phyloP scores from a whole-genome alignment of 2,113 vertebrate genomes.

The Daboia siamensis region DNA sequence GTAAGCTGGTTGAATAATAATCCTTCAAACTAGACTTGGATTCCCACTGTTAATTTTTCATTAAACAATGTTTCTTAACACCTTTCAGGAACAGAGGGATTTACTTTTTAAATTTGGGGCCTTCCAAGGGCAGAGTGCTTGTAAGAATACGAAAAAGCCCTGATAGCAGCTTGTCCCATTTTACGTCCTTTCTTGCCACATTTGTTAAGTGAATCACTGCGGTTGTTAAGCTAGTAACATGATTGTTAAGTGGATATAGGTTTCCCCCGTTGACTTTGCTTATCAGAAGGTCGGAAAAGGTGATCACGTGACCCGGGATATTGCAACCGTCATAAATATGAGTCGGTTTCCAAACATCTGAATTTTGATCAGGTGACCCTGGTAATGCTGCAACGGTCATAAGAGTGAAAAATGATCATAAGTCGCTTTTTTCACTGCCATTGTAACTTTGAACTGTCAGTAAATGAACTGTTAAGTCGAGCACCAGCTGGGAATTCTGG shows the following conservation, averaged over 20 bases:
- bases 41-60: constrained; percentile 22
- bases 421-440: neutral
- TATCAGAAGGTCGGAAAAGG: neutral
- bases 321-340: neutral
- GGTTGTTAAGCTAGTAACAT: neutral
- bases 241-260: neutral
- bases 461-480: neutral
- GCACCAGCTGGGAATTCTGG: neutral
- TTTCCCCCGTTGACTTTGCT: neutral
- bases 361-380: neutral
- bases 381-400: neutral
- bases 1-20: constrained; percentile 24
- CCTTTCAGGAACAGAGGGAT: neutral
- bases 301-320: neutral
- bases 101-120: neutral
- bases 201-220: neutral
- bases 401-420: neutral
- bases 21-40: constrained; percentile 13
- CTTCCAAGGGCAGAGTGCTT: neutral
- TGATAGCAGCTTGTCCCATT: neutral
- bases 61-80: constrained; percentile 1
- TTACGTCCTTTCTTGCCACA: neutral
- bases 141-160: neutral
- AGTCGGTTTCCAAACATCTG: neutral
- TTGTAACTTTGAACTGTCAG: neutral